Base-by-base conservation (phyloP, 2,888 invertebrate genomes). In the Lepetodrilus schrolli region DNA sequence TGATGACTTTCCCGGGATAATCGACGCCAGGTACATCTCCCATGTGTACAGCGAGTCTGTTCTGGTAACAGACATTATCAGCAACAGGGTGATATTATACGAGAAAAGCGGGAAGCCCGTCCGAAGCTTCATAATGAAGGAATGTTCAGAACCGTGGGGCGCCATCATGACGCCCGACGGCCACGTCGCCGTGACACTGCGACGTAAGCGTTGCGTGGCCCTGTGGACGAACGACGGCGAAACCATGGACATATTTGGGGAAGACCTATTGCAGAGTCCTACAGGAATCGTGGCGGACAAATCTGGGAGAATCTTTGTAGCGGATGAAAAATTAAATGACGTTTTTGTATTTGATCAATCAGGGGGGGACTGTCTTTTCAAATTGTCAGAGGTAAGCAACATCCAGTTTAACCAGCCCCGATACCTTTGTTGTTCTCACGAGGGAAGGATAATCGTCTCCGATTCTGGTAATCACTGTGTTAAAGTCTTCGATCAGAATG, bases 401-500 rank as follows among this genome's bases (percentile, higher is more conserved):
- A n/a, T 34, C n/a, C 86, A 89, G 74, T 91, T 92, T 77, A 90
- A 91, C 37, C 91, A 91, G 38, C 92, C 92, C 3, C 91, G 92
- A 71, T 91, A 91, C 78, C 89, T 91, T n/a, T 90, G 91, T 8
- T 87, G 91, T 37, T 90, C 90, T 70, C 85, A 86, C 66, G 85
- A 85, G 50, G 90, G 91, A 48, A 75, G 81, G 4, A 90, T 92
- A 72, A 84, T 91, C 34, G 89, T 92, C 7, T 89, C 91, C 1
- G 92, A 92, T 83, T 91, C 92, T 76, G 91, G 91, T 79, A 91
- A 92, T 81, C 92, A 92, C 81, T 90, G 90, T 75, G 86, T 92
- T 48, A 91, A 92, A 82, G 78, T 86, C 20, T 92, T 92, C 80
- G 90, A 91, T 73, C 49, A 75, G 0, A 88, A 90, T 49, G 91